A percentile compares a stretch with the other conserved stretches of the same genome.
Conservation (phyloP, 2,797 vertebrate genomes). For the Pitangus sulphuratus region DNA sequence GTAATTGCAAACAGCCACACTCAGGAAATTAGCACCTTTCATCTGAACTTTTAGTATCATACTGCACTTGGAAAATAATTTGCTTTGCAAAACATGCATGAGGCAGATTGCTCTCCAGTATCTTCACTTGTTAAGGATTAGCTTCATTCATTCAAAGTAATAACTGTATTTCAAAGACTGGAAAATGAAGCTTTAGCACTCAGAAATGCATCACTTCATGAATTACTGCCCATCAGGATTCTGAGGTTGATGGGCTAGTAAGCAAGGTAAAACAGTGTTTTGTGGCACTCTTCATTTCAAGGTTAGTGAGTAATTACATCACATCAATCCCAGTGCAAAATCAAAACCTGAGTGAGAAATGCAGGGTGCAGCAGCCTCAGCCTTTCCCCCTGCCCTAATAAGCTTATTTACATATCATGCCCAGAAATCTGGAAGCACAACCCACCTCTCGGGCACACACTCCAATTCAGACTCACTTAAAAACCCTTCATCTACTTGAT, state of each 20-base stretch:
- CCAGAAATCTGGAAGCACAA: not conserved
- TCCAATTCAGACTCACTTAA: not conserved
- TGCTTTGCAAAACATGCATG: not conserved
- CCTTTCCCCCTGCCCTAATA: too few species aligned
- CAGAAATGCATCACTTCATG: not conserved
- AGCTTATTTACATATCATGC: not conserved
- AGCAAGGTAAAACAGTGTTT: not conserved
- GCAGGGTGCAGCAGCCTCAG: not conserved
- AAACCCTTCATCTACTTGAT: not conserved
- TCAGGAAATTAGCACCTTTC: not conserved
- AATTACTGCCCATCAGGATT: not conserved
- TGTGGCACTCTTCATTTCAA: not conserved
- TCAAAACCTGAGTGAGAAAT: not conserved
- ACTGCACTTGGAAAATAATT: not conserved
- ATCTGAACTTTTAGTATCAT: not conserved
- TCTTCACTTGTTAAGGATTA: not conserved
- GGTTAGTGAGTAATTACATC: not conserved
- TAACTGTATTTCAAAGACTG: not conserved
- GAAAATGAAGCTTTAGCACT: not conserved
- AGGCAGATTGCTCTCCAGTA: not conserved
- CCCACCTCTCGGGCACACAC: not conserved
- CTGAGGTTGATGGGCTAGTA: not conserved
- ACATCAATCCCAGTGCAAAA: not conserved
- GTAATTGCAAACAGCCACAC: not conserved
- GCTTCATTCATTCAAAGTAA: not conserved